Evolutionary conservation across 1,140 invertebrate species (phyloP).

Genomic region (Bombus turneri): DNA sequence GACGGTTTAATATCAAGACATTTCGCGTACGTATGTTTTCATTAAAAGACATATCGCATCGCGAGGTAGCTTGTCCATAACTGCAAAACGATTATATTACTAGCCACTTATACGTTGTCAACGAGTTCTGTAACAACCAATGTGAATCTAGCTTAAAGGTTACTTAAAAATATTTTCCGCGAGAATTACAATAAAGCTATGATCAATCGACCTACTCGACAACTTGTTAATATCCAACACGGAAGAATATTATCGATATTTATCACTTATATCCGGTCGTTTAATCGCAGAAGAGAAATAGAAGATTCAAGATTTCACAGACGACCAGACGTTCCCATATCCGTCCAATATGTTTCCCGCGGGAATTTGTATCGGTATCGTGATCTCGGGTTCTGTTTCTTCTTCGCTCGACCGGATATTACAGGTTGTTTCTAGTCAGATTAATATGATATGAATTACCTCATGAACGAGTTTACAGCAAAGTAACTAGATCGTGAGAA

Average conservation of each 20-base stretch:
- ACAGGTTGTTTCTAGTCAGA: neutral
- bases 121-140: neutral
- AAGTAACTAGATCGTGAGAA: neutral
- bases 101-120: neutral
- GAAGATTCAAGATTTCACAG: neutral
- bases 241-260: neutral
- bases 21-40: no score
- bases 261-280: neutral
- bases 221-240: neutral
- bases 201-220: no score
- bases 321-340: neutral
- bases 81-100: no score
- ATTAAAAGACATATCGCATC: neutral
- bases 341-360: constrained; percentile 1
- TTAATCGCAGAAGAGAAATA: constrained; percentile 20
- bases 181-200: neutral
- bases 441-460: constrained; percentile 16
- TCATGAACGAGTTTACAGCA: neutral
- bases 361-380: constrained; percentile 10
- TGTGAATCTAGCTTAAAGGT: neutral
- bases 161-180: neutral
- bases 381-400: neutral
- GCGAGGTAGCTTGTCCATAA: neutral
- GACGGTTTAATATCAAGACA: no score
- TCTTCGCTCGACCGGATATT: constrained; percentile 12